phyloP scores from a whole-genome alignment of 2,888 invertebrate genomes.

The Calliphora vomitoria region DNA sequence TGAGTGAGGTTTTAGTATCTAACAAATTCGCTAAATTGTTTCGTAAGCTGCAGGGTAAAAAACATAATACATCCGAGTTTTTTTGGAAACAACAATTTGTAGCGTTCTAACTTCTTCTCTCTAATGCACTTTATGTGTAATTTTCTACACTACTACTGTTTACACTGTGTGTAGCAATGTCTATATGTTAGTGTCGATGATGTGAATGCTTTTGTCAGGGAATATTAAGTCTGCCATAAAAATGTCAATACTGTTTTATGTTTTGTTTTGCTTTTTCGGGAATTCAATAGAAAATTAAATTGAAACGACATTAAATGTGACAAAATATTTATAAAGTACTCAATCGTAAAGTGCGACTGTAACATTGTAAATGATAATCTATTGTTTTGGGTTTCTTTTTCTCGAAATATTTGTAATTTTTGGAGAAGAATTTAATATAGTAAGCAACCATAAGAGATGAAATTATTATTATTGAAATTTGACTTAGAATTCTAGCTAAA shows the following conservation, averaged over 20 bases:
- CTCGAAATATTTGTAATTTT: too few species aligned
- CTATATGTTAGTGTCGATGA: constrained; percentile 7
- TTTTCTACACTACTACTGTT: not conserved
- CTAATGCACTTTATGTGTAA: constrained; percentile 52
- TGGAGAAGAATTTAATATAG: too few species aligned
- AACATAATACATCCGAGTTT: not conserved
- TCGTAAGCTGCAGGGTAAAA: too few species aligned
- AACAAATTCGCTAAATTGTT: too few species aligned
- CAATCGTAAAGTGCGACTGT: not conserved
- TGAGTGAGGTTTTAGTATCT: too few species aligned
- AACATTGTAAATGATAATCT: constrained; percentile 1
- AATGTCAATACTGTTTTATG: constrained; percentile 56
- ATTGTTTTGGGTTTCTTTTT: not conserved
- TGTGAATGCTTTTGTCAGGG: constrained; percentile 45
- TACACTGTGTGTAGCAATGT: not conserved
- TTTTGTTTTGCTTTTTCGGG: constrained; percentile 32
- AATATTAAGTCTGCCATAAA: constrained; percentile 62
- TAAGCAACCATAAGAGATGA: too few species aligned
- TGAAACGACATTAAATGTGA: constrained; percentile 31
- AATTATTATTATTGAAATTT: too few species aligned
- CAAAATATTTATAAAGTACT: not conserved
- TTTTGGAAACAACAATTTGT: constrained; percentile 38
- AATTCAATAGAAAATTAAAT: constrained; percentile 39
- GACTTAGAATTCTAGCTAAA: too few species aligned
- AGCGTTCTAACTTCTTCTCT: constrained; percentile 28